phyloP scores from a whole-genome alignment of 2,888 invertebrate species.

The Plusia festucae region DNA sequence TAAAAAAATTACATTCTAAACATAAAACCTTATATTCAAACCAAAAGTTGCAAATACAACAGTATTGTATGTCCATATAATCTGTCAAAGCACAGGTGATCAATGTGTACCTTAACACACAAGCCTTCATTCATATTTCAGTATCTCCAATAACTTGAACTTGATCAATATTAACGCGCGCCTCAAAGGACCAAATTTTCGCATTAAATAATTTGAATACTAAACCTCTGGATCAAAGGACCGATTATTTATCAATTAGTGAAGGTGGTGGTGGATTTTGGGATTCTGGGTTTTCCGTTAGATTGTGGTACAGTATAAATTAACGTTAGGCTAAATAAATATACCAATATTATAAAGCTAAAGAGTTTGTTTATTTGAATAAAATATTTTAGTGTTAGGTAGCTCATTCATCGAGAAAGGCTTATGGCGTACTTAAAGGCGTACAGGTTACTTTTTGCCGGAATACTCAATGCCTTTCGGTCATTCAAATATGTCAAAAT shows the following conservation, averaged over 20 bases:
- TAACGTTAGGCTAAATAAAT: not conserved
- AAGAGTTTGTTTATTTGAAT: too few relatives aligned
- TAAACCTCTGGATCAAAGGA: slow-evolving; percentile 26
- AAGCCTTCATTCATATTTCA: slow-evolving; percentile 34
- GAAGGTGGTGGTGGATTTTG: not conserved
- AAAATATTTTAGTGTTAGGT: too few relatives aligned
- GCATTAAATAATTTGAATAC: slow-evolving; percentile 45
- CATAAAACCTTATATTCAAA: not conserved
- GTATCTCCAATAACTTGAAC: slow-evolving; percentile 22
- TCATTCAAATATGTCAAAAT: too few relatives aligned
- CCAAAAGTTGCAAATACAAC: not conserved
- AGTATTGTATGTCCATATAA: too few relatives aligned
- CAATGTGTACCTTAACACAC: not conserved
- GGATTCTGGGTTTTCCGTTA: not conserved
- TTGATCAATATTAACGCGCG: slow-evolving; percentile 44
- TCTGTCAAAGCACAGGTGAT: slow-evolving; percentile 12
- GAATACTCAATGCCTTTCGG: too few relatives aligned
- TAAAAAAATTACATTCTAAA: not conserved
- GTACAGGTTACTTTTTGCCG: too few relatives aligned
- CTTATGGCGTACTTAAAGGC: too few relatives aligned
- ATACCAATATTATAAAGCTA: too few relatives aligned
- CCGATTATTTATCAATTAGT: not conserved
- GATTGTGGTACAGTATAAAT: not conserved
- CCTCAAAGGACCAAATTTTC: slow-evolving; percentile 42
- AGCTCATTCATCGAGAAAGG: too few relatives aligned